These are phyloP conservation scores for Drosophila subpulchrella DNA, from an alignment of 1,140 invertebrate genomes.

Conservation along the genomic window DNA sequence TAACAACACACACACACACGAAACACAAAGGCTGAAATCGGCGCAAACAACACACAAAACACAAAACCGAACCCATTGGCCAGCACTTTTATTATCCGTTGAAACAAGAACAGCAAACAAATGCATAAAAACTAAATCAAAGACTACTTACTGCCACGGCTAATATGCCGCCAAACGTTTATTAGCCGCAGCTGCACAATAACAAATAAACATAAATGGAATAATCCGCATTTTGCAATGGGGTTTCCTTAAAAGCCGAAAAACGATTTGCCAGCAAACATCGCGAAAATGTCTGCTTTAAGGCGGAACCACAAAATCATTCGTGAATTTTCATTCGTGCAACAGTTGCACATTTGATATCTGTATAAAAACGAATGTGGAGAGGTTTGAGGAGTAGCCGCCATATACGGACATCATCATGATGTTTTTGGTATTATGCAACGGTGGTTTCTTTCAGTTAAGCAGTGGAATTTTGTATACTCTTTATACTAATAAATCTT, in stretches of 20 bases:
- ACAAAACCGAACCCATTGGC: conserved; percentile 30
- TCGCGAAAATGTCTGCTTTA: conserved; percentile 37
- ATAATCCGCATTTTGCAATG: conserved; percentile 47
- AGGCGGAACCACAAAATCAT: conserved; percentile 49
- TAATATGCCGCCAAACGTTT: conserved; percentile 53
- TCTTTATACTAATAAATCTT: background rate
- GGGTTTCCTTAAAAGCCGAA: conserved; percentile 59
- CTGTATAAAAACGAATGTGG: conserved; percentile 37
- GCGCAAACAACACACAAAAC: conserved; percentile 5
- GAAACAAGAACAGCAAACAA: conserved; percentile 21
- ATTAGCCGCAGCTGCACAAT: conserved; percentile 57
- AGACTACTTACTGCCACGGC: conserved; percentile 42
- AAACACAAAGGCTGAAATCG: conserved; percentile 38
- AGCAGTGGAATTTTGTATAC: background rate
- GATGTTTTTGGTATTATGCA: conserved; percentile 39
- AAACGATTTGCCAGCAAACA: conserved; percentile 60
- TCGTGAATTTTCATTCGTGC: conserved; percentile 33
- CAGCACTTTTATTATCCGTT: conserved; percentile 55
- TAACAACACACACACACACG: background rate
- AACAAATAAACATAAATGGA: conserved; percentile 31
- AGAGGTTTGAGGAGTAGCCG: conserved; percentile 17
- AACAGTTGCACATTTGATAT: conserved; percentile 48
- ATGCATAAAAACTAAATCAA: conserved; percentile 38
- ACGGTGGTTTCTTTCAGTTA: conserved; percentile 5
- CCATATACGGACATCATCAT: conserved; percentile 50